Evolutionary conservation across 2,888 invertebrate genomes (phyloP).

Genomic region (Caenorhabditis auriculariae): DNA sequence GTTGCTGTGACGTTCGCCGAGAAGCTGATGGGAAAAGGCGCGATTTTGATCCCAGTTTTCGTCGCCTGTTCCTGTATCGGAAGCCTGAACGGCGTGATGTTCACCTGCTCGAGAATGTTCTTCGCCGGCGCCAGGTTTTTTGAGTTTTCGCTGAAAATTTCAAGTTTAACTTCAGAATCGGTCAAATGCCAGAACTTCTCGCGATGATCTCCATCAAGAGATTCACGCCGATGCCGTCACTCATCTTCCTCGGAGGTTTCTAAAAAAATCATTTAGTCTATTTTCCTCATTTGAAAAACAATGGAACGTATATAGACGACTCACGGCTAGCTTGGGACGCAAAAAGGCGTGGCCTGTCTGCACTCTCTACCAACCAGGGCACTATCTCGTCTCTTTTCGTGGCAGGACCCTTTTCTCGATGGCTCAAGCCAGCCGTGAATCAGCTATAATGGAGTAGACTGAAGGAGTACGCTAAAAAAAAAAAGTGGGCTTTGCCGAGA

Average conservation of each 20-base stretch:
- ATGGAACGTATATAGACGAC: no score
- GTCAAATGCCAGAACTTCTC: constrained; percentile 66
- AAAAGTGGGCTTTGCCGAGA: no score
- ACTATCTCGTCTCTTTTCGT: no score
- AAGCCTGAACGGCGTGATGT: constrained; percentile 89
- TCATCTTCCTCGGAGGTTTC: constrained; percentile 64
- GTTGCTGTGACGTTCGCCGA: constrained; percentile 90
- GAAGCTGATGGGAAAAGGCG: constrained; percentile 71
- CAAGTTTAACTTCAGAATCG: constrained; percentile 61
- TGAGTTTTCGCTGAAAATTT: not conserved
- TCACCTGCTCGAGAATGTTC: constrained; percentile 77
- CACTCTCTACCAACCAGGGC: no score
- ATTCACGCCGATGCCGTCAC: constrained; percentile 66
- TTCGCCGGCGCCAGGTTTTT: constrained; percentile 70
- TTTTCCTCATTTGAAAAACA: not conserved
- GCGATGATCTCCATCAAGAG: constrained; percentile 65
- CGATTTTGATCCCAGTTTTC: constrained; percentile 85
- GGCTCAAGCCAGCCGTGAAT: no score
- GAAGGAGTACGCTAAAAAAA: no score
- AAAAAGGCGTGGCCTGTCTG: no score
- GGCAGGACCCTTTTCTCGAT: no score
- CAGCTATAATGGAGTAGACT: no score
- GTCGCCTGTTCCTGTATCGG: constrained; percentile 94
- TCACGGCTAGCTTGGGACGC: no score
- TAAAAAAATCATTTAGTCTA: not conserved